Evolutionary conservation across 2,113 vertebrate genomes (phyloP), one percentile per base, ranked within the genome.

Genomic region (Myiagra hebetior): DNA sequence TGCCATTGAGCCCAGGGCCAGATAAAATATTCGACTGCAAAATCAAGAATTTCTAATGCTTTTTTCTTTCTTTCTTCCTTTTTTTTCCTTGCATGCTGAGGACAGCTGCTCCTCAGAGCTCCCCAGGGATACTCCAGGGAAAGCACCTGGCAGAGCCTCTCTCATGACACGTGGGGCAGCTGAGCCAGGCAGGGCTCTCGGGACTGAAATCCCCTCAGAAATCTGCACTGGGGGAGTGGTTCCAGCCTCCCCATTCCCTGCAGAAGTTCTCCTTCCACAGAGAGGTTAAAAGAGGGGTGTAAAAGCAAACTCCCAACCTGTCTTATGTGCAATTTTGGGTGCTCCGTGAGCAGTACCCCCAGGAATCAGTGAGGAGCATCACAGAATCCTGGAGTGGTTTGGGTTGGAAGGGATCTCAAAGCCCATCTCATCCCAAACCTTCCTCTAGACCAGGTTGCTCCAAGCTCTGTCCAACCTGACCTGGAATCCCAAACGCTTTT

Each of bases 81-180:
- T 24, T 39, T 12, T 27, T 26, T 46, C 63, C 67, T 62, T 42
- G 19, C 28, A 24, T 37, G 46, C 8, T 55, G 5, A 42, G 42
- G 31, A 5, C 60, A 70, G 49, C 90, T 87, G 90, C 37, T 91
- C 31, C 81, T 87, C 77, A 27, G 89, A 89, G 55, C 50, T 74
- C 56, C 86, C 77, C 81, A 56, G 65, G n/a, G 49, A 13, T 31
- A 18, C 59, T 49, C 53, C 41, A 65, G 77, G 70, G 64, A 64
- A 39, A 69, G 12, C 60, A 72, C 31, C 53, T 70, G 47, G 39
- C 63, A 52, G 80, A 42, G 37, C 11, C 30, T 56, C 39, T 4
- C 26, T 11, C 4, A 1, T 19, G 8, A 3, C 53, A 68, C 0
- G 1, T 7, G 35, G 44, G 21, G 50, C 46, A 73, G 67, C 83